These are phyloP conservation scores for Cephus rjabovi DNA, from an alignment of 2,888 invertebrate genomes.

Conservation along the genomic window DNA sequence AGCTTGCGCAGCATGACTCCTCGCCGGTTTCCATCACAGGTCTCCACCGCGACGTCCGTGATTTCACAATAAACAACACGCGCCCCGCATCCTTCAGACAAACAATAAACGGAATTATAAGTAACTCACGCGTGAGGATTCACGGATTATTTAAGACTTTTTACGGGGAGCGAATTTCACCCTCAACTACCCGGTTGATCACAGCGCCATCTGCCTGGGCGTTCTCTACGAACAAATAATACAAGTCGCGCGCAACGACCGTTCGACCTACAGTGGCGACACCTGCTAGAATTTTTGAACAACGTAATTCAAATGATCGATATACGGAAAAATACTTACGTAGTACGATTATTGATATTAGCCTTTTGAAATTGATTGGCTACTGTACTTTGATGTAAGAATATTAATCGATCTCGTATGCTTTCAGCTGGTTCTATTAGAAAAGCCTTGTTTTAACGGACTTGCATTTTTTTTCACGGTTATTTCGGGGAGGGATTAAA, in stretches of 20 bases:
- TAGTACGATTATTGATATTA: background rate
- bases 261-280: background rate
- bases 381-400: background rate
- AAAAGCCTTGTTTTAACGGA: background rate
- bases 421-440: background rate
- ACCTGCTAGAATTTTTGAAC: background rate
- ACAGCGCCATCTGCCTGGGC: background rate
- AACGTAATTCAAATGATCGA: background rate
- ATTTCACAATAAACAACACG: background rate
- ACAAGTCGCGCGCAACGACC: background rate
- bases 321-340: background rate
- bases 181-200: background rate
- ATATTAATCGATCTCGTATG: background rate
- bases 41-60: background rate
- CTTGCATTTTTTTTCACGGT: background rate
- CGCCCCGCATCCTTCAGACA: background rate
- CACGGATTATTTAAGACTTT: background rate
- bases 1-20: constrained; percentile 28
- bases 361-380: background rate
- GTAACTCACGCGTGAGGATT: background rate
- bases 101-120: background rate
- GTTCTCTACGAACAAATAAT: background rate
- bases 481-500: background rate
- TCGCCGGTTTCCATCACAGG: background rate
- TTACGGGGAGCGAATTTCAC: background rate